A percentile compares a stretch with the other conserved stretches of the same genome.
Evolutionary conservation across 2,888 invertebrate genomes (phyloP).

Genomic region (Eutolmus rufibarbis): DNA sequence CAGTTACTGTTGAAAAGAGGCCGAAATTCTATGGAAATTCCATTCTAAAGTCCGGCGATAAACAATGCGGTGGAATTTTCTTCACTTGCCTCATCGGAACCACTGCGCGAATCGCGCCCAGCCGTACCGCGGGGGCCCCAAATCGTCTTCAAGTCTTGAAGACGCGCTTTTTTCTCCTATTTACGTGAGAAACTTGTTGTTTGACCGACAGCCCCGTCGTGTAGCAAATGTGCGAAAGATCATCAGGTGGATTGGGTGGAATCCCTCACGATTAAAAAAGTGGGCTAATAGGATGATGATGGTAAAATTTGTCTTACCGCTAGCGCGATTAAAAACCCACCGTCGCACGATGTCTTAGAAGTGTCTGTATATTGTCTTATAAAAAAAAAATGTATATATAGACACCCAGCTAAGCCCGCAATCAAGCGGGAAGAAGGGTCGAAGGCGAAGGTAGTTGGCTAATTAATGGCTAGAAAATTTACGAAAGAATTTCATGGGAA

Average conservation of each 20-base stretch:
- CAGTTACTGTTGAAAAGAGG: neutral
- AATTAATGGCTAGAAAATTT: neutral
- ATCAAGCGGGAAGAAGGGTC: neutral
- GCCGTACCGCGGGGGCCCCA: neutral
- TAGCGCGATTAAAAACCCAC: neutral
- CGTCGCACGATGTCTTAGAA: neutral
- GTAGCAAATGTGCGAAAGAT: neutral
- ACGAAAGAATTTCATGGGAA: slow-evolving; percentile 3
- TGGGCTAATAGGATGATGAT: slow-evolving; percentile 6
- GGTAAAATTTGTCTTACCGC: slow-evolving; percentile 1
- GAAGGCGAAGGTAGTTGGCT: neutral
- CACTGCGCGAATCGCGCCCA: neutral
- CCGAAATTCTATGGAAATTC: neutral
- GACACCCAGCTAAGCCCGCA: neutral
- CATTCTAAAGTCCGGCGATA: neutral
- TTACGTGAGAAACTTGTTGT: neutral
- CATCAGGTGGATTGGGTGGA: neutral
- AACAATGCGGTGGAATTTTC: neutral
- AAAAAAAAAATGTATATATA: neutral
- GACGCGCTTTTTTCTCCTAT: neutral
- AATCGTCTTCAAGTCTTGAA: neutral
- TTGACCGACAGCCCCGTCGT: neutral
- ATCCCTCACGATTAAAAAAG: neutral
- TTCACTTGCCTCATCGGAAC: neutral
- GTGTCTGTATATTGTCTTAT: neutral